These are phyloP conservation scores for Pogonomyrmex californicus DNA, from an alignment of 1,140 invertebrate species.

Conservation along the genomic window DNA sequence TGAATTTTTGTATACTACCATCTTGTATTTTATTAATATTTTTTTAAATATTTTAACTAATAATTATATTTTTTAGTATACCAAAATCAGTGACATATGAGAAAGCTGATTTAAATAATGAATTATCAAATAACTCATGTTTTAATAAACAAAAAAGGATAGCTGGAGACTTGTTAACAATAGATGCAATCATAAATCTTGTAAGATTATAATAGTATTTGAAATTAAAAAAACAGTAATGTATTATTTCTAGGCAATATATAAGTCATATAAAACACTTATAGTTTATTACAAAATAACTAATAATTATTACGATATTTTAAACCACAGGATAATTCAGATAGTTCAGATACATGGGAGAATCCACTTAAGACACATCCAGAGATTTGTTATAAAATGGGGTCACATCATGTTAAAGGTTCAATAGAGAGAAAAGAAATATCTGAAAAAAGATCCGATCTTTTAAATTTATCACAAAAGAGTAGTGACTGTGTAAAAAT, in stretches of 20 bases:
- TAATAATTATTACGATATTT: constrained; percentile 6
- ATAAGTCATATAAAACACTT: background rate
- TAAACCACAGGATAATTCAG: constrained; percentile 63
- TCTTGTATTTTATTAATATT: background rate
- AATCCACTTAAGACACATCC: background rate
- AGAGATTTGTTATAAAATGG: background rate
- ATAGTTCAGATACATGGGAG: constrained; percentile 25
- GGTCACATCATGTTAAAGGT: constrained; percentile 29
- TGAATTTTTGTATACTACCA: background rate
- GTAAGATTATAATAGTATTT: constrained; percentile 53
- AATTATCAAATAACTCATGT: background rate
- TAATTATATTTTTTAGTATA: constrained; percentile 48
- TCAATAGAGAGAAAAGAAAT: background rate
- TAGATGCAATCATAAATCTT: constrained; percentile 63
- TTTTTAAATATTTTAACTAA: constrained; percentile 5
- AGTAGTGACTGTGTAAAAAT: constrained; percentile 1
- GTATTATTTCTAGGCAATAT: background rate
- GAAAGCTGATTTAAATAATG: background rate
- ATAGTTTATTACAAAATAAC: background rate
- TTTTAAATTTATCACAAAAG: background rate
- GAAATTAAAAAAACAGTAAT: background rate
- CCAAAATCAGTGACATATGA: constrained; percentile 28
- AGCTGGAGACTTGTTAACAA: constrained; percentile 4
- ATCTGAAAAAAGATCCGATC: background rate
- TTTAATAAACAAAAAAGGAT: background rate